Base-by-base conservation (phyloP, 2,797 vertebrate species). In the Eremophila alpestris region DNA sequence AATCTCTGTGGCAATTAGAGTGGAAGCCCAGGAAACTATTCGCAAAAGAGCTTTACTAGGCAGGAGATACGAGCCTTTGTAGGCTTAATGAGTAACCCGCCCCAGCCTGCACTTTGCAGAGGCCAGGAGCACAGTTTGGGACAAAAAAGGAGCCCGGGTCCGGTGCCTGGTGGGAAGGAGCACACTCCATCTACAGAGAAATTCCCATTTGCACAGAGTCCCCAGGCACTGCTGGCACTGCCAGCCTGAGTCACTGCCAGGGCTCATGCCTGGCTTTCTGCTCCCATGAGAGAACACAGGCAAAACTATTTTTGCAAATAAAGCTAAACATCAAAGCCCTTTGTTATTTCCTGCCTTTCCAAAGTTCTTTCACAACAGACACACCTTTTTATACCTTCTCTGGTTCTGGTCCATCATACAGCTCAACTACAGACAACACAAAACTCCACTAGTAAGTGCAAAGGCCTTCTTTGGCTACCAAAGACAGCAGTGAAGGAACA, bases 1-100 rank as follows among this genome's bases (percentile, higher is more conserved):
- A 93, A 96, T 93, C 93, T 83, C 80, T 60, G 87, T 30, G 84
- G 93, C 95, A 97, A 97, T 97, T 97, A 97, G 97, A 86, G 92
- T 43, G 60, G 89, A 76, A 96, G 76, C 86, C 62, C 87, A 88
- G 95, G 89, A 93, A 95, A 92, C 93, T 87, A 81, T 89, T 88
- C 0, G 64, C 43, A 84, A 76, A 90, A 93, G 92, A 89, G 94
- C 73, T 96, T 96, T 90, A 78, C 80, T 17, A 40, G 91, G 90
- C 81, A 74, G 91, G 75, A 91, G 95, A 93, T 69, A 13, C 0
- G 30, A 83, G 89, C 85, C 64, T 96, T 96, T 94, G 95, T 88
- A 56, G 3, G 9, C 74, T 91, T 95, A 96, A 96, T 93, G 94
- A 97, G 92, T 69, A 86, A 85, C 83, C 23, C 2, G 68, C 10